A percentile compares a stretch with the other conserved stretches of the same genome.
Evolutionary conservation across 2,113 vertebrate genomes (phyloP).

Genomic region (Callorhinus ursinus): DNA sequence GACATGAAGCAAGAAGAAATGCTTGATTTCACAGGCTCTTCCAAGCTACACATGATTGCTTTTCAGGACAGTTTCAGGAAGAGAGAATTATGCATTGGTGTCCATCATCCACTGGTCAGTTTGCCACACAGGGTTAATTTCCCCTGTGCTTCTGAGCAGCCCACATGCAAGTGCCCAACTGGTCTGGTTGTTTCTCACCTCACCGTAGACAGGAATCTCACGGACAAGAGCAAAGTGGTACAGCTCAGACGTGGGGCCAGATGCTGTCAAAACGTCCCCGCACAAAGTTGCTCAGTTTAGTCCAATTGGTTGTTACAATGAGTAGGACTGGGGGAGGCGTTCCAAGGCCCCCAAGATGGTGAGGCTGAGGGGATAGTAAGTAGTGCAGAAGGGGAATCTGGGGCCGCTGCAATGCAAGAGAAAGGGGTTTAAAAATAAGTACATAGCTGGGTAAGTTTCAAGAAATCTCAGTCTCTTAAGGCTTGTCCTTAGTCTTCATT

Average conservation of each 20-base stretch:
- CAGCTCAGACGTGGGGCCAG: neutral
- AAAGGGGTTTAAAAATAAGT: neutral
- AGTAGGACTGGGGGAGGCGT: rapidly evolving
- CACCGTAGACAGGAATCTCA: neutral
- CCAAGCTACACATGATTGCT: neutral
- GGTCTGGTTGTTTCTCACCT: neutral
- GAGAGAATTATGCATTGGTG: neutral
- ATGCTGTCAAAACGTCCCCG: rapidly evolving
- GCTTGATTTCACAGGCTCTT: neutral
- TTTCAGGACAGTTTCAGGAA: neutral
- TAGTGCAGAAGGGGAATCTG: neutral
- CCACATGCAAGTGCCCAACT: neutral
- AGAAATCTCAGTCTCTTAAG: neutral
- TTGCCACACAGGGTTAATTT: neutral
- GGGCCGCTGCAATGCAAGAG: neutral
- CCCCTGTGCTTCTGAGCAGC: neutral
- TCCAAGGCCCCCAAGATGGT: neutral
- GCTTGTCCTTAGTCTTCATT: neutral
- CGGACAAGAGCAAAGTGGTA: neutral
- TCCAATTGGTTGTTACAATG: neutral
- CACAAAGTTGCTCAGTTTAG: neutral
- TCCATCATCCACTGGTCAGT: neutral
- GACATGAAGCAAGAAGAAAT: neutral
- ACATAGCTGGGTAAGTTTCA: neutral
- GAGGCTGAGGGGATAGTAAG: neutral